phyloP scores from a whole-genome alignment of 2,888 invertebrate genomes.

The Chromoteleia sp. region DNA sequence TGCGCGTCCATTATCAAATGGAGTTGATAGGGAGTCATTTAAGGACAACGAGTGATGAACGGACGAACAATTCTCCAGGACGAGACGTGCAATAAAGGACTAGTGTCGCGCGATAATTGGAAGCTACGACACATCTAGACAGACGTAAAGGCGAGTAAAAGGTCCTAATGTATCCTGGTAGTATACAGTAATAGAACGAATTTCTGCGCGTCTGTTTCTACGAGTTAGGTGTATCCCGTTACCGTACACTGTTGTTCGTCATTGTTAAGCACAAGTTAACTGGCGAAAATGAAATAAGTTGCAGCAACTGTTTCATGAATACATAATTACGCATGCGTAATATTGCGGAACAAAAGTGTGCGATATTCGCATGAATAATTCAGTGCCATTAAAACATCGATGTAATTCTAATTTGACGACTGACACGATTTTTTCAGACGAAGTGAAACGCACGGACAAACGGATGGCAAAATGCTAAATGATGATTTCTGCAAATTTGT shows the following conservation, averaged over 20 bases:
- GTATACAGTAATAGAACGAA: constrained; percentile 54
- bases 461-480: constrained; percentile 8
- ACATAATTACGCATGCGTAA: constrained; percentile 49
- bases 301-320: constrained; percentile 53
- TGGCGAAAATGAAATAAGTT: constrained; percentile 63
- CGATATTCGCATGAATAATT: constrained; percentile 51
- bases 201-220: constrained; percentile 49
- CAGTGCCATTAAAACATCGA: constrained; percentile 10
- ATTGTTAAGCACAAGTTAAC: constrained; percentile 63
- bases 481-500: constrained; percentile 44
- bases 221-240: constrained; percentile 50
- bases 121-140: constrained; percentile 75
- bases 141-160: constrained; percentile 75
- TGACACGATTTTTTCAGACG: not conserved
- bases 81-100: constrained; percentile 77
- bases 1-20: constrained; percentile 58
- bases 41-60: constrained; percentile 73
- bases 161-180: constrained; percentile 73
- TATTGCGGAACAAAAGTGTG: constrained; percentile 37
- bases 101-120: constrained; percentile 78
- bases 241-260: constrained; percentile 51
- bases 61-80: constrained; percentile 72
- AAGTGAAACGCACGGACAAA: not conserved
- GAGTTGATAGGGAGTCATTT: constrained; percentile 72
- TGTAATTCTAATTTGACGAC: constrained; percentile 10